A percentile compares a stretch with the other conserved stretches of the same genome.
These are phyloP conservation scores for Istiophorus platypterus DNA, from an alignment of 2,113 vertebrate species.

Conservation along the genomic window DNA sequence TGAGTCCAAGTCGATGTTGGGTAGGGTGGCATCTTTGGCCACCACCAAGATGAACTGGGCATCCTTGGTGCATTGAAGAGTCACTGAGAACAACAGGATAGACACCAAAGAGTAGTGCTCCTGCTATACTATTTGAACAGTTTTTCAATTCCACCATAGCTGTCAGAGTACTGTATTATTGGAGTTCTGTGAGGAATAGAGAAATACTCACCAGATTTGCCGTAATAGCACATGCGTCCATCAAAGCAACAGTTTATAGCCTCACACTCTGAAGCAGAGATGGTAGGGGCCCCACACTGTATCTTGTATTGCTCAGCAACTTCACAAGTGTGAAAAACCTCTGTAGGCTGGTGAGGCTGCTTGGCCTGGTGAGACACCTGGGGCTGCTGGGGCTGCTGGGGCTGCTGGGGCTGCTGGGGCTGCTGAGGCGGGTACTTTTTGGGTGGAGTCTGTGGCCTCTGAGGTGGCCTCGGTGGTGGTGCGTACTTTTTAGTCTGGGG, in stretches of 20 bases:
- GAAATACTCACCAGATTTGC: conserved; percentile 64
- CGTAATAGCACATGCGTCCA: conserved; percentile 68
- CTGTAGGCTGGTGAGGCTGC: neutral
- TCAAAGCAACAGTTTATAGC: conserved; percentile 70
- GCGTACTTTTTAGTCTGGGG: neutral
- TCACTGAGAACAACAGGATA: conserved; percentile 64
- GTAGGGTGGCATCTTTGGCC: conserved; percentile 71
- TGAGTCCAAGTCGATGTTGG: conserved; percentile 55
- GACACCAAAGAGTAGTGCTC: neutral
- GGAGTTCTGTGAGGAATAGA: neutral
- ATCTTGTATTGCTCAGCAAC: conserved; percentile 29
- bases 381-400: neutral
- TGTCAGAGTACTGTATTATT: neutral
- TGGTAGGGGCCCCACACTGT: conserved; percentile 34
- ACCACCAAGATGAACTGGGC: conserved; percentile 76
- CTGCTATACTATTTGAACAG: neutral
- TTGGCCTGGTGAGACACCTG: neutral
- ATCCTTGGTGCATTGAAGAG: conserved; percentile 79
- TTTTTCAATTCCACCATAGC: neutral
- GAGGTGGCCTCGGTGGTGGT: neutral
- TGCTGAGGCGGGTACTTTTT: neutral
- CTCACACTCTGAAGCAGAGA: neutral
- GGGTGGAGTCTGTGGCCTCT: neutral
- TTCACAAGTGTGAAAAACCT: conserved; percentile 54
- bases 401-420: neutral